Base-by-base conservation (phyloP, 2,888 invertebrate species). In the Cinara cedri region DNA sequence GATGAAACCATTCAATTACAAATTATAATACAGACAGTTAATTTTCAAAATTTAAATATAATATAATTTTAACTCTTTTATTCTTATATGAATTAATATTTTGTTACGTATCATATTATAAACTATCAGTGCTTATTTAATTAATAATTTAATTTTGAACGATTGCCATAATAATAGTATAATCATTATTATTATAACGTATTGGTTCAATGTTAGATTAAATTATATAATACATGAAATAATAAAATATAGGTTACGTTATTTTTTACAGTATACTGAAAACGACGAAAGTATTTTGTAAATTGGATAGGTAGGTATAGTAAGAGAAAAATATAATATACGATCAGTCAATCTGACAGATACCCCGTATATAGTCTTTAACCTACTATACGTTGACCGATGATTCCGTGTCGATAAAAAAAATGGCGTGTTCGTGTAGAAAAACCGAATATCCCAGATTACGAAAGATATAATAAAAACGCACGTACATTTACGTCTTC, bases 381-480 rank as follows among this genome's bases (percentile, higher is more conserved):
- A 42, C 42, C 34, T 62, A 34, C n/a, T 62, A 62, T 34, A n/a
- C 4, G 42, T 42, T n/a, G 62, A 42, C 62, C 19, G 42, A 62
- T 42, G 16, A 62, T 62, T 62, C 26, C 62, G 34, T 42, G 34
- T 62, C 34, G 34, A 62, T 42, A n/a, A 26, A 60, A 62, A 62
- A 62, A 62, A 62, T 62, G 19, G 62, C n/a, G n/a, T n/a, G n/a
- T 62, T 34, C 62, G n/a, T 62, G 34, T 60, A 60, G 60, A 26
- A 60, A 60, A 60, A 60, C 24, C 60, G 60, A 26, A 16, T 24
- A 60, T 60, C 9, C 16, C 26, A 10, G 26, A 14, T 60, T 60
- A 26, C 26, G 60, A 60, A 9, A 16, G 60, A 60, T 60, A 60
- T 24, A 34, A 34, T 34, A 34, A 3, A 34, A 34, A 34, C 6